Base-by-base conservation (phyloP, 2,888 invertebrate species). In the Cerastoderma edule region DNA sequence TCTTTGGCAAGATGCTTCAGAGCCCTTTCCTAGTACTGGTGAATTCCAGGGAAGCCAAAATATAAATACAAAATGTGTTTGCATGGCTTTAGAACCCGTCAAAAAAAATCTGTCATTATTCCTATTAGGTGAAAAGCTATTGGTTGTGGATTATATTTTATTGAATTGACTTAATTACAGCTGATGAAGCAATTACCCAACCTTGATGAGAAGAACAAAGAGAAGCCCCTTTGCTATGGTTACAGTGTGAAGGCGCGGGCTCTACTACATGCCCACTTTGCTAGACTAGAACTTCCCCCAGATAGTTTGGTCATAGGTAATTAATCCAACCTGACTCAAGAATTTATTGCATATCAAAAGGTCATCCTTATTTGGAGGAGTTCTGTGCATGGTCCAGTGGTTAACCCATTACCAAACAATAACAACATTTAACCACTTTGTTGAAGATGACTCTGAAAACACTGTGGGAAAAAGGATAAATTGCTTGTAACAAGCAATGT, bases 181-280 rank as follows among this genome's bases (percentile, higher is more conserved):
- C 94, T 99, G 69, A 96, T 99, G 76, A 96, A 97, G 83, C 96
- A 97, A 89, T 93, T 99, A 64, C 96, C 96, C 0, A 97, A 98
- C 93, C 94, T 99, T 33, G 96, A 96, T 81, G 99, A 99, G 92
- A 99, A 99, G 93, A 99, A 98, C 92, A 97, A 97, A 90, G 99
- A 99, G 92, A 95, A 96, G 83, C 99, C 99, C 0, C 94, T 99
- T 24, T 98, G 98, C 92, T 89, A 85, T 67, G 95, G 96, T 67
- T 99, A 99, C 94, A 98, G 98, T 87, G 90, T 95, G 48, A 95
- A 95, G 89, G 97, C 99, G 0, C 95, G 99, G 54, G 97, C 98
- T 28, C 94, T 99, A 27, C 94, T 99, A n/a, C 98, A 99, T 92
- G 98, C 99, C 1, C 99, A 99, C 93, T 94, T 99, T 67, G 95